Evolutionary conservation across 2,888 invertebrate species (phyloP), one percentile per base, ranked within the genome.

Genomic region (Conus canariensis): DNA sequence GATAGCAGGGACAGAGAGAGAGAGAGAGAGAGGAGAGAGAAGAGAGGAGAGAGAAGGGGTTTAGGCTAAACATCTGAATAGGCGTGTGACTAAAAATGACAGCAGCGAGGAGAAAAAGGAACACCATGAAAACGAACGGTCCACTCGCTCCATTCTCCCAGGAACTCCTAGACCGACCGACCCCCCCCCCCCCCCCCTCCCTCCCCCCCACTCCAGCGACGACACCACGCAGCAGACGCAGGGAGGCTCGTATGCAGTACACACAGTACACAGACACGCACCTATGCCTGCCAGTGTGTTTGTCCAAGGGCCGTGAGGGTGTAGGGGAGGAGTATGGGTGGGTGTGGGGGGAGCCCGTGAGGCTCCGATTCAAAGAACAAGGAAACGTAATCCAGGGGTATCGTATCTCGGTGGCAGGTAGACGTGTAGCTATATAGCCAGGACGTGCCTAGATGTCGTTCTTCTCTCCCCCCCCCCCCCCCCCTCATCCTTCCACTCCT

Each of bases 21-120:
- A 82, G 56, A 82, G 82, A 82, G 56, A 58, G 56, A 82, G 56
- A 82, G 82, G 19, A 82, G 82, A 82, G 56, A 82, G 82, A 58
- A 0, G 7, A 22, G 14, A 14, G n/a, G 45, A 14, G 80, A 4
- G 45, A 14, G 30, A 14, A 3, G 12, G 45, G n/a, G 2, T 14
- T 10, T 16, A 64, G 16, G 60, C 30, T 30, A 30, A 30, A 30
- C 30, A 30, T 64, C 60, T 16, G 60, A n/a, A 64, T 14, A 2
- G 16, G 60, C 60, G 60, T 64, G 60, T 64, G 60, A 64, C 60
- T 64, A 64, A 14, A 64, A 64, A 14, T 64, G 70, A 70, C 16
- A 70, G 16, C 19, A 70, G 19, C 19, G 16, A 70, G 70, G 0
- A 60, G 60, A 14, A 14, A 22, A 70, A 22, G 7, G 70, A 9